Percentiles rank a stretch among this genome's conserved stretches.
Evolutionary conservation across 37 sponge, comb jelly and placozoan genomes (phyloP).

Genomic region (Mnemiopsis leidyi): DNA sequence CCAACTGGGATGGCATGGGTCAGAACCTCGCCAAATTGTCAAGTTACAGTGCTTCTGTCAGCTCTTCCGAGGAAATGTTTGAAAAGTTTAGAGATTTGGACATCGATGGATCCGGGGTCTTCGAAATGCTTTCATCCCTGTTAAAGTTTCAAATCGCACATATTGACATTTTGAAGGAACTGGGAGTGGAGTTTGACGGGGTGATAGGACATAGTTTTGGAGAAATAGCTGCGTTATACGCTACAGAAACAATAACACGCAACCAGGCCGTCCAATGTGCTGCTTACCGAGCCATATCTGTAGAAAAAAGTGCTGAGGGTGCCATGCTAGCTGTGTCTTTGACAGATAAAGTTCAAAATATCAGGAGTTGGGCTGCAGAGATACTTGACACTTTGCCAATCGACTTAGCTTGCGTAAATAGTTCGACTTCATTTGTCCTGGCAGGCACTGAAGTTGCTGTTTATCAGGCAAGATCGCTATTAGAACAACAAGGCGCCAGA

Average conservation of each 20-base stretch:
- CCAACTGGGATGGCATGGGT: conserved; percentile 41
- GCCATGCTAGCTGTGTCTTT: conserved; percentile 20
- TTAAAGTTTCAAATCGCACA: conserved; percentile 13
- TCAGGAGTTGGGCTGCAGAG: not conserved
- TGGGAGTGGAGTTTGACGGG: conserved; percentile 35
- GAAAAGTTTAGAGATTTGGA: not conserved
- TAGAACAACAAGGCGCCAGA: not conserved
- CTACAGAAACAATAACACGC: not conserved
- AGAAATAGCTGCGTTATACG: conserved; percentile 50
- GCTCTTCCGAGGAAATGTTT: not conserved
- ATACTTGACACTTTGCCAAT: not conserved
- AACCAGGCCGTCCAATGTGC: conserved; percentile 18
- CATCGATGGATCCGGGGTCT: not conserved
- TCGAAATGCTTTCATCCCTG: not conserved
- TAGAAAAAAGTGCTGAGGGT: not conserved
- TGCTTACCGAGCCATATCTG: not conserved
- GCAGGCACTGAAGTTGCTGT: not conserved
- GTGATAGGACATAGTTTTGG: conserved; percentile 59
- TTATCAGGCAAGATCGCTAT: not conserved
- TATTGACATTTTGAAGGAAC: conserved; percentile 11
- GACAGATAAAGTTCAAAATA: not conserved
- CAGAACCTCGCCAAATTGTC: not conserved
- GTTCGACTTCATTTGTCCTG: not conserved
- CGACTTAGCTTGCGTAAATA: conserved; percentile 43
- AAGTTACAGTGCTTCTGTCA: not conserved